These are phyloP conservation scores for Polyommatus icarus DNA, from an alignment of 2,888 invertebrate species.

Conservation along the genomic window DNA sequence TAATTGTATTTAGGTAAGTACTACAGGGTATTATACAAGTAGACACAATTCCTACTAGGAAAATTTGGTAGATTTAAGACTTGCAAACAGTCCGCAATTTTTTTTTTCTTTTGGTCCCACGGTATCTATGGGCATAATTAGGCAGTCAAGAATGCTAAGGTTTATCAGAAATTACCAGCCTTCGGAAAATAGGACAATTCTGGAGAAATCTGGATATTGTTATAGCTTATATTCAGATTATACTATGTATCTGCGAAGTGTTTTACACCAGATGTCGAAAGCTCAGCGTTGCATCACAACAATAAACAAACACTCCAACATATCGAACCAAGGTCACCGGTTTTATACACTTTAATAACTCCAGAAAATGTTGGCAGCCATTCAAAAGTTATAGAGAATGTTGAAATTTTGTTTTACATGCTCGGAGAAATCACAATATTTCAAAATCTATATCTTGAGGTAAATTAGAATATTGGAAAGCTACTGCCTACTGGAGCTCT, in stretches of 20 bases:
- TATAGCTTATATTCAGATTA: not conserved
- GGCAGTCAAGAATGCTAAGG: too few relatives aligned
- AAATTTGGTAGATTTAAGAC: too few relatives aligned
- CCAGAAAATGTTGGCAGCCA: constrained; percentile 2
- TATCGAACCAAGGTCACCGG: not conserved
- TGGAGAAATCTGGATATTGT: not conserved
- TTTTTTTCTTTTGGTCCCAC: too few relatives aligned
- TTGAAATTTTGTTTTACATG: not conserved
- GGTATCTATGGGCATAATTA: too few relatives aligned
- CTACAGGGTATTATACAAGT: too few relatives aligned
- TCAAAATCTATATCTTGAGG: not conserved
- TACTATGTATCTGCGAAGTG: not conserved
- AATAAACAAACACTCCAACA: constrained; percentile 12
- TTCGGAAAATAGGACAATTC: not conserved
- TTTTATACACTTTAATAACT: constrained; percentile 1
- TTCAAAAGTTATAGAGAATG: constrained; percentile 5
- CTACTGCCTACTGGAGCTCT: too few relatives aligned
- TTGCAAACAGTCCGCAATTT: too few relatives aligned
- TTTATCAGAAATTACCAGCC: too few relatives aligned
- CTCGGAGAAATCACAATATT: not conserved
- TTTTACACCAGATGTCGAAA: not conserved
- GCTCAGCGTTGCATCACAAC: constrained; percentile 8
- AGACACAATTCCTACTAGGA: too few relatives aligned
- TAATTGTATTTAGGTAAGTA: too few relatives aligned
- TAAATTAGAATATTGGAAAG: not conserved